Evolutionary conservation across 2,113 vertebrate species (phyloP), one percentile per base, ranked within the genome.

Genomic region (Sisor rabdophorus): DNA sequence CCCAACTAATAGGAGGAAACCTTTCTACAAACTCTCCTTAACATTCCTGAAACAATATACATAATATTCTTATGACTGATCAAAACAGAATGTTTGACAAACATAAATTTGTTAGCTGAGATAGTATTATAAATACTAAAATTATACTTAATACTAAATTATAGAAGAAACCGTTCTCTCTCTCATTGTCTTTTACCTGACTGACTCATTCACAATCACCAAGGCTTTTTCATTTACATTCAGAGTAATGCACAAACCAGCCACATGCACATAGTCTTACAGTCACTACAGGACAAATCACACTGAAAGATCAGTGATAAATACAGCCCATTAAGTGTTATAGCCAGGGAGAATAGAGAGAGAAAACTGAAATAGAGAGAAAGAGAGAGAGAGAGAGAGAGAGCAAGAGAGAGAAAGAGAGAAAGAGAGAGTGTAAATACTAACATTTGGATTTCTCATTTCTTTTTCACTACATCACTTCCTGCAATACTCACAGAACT

Each of bases 271-370:
- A 36, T 20, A 59, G 54, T 20, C n/a, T 75, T 11, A 69, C 47
- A 69, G 11, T 30, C 26, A 58, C 69, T 36, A 44, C 79, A 65
- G 68, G 64, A 58, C 59, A 74, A 65, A 52, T 55, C 58, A 73
- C 80, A 59, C 32, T 26, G 61, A 83, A 83, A 80, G 71, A 83
- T 80, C 63, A 78, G 76, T 80, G 82, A 79, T 81, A 81, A 61
- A 83, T 83, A 78, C 64, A 74, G 67, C n/a, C 69, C 76, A 83
- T 81, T 81, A 79, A 80, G 54, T 69, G 50, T 60, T 55, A 81
- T 67, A 61, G 69, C 72, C 79, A 80, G 2, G 9, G 53, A 28
- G 44, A 17, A 44, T 1, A 20, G 16, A 26, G 48, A 11, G 28
- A 30, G 58, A 20, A 44, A 61, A 26, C n/a, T 52, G 15, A 26